A percentile compares a stretch with the other conserved stretches of the same genome.
phyloP scores from a whole-genome alignment of 2,797 vertebrate species.

The Cirrhinus molitorella region DNA sequence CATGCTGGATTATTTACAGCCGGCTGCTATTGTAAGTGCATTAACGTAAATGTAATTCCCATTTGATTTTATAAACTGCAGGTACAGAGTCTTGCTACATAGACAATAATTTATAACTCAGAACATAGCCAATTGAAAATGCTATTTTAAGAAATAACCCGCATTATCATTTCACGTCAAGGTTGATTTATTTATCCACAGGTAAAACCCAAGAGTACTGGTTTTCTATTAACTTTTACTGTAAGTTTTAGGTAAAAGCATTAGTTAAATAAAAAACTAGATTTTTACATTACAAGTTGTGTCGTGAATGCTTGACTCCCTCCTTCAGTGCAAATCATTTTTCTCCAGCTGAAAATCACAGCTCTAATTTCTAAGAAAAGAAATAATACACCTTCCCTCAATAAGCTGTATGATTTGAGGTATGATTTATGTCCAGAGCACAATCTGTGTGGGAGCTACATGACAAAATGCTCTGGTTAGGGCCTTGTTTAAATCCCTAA shows the following conservation, averaged over 20 bases:
- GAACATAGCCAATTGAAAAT: background rate
- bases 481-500: slow-evolving; percentile 14
- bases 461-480: slow-evolving; percentile 17
- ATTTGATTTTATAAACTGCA: background rate
- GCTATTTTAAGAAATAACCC: background rate
- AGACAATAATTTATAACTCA: background rate
- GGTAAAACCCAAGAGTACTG: background rate
- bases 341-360: background rate
- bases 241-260: background rate
- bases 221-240: background rate
- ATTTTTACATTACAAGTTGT: background rate
- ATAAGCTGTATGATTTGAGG: background rate
- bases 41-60: background rate
- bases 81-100: background rate
- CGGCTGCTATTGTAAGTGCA: background rate
- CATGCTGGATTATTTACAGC: background rate
- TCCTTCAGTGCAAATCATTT: background rate
- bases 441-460: slow-evolving; percentile 4
- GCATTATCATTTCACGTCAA: background rate
- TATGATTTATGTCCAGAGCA: slow-evolving; percentile 5
- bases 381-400: background rate
- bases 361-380: background rate
- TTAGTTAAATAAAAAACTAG: background rate
- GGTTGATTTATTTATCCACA: background rate
- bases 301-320: background rate